Conservation (phyloP, 2,113 vertebrate species). For the Natator depressus region DNA sequence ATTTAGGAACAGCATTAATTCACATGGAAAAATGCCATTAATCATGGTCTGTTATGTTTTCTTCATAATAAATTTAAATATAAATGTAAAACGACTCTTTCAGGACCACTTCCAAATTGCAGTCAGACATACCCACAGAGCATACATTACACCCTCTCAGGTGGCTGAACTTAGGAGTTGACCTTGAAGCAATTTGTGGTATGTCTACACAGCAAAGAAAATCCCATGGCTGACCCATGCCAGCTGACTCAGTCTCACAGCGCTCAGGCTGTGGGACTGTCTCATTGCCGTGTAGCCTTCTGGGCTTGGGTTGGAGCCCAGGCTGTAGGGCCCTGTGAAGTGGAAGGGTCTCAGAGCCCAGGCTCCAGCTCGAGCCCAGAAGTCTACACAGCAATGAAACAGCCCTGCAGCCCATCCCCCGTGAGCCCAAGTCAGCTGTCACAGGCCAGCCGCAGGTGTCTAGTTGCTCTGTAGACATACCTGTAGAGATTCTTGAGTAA, state of each 20-base stretch:
- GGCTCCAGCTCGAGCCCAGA: not conserved
- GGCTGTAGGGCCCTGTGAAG: not conserved
- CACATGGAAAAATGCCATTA: constrained; percentile 46
- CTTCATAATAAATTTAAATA: not conserved
- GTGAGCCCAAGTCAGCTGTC: not conserved
- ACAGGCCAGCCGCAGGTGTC: not conserved
- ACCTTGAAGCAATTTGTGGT: not conserved
- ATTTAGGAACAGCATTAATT: constrained; percentile 27
- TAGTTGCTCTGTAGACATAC: not conserved
- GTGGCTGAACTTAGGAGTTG: not conserved
- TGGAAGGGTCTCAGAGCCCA: not conserved
- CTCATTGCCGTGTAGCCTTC: no score
- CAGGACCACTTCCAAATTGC: not conserved
- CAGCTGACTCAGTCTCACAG: no score
- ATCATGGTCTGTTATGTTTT: not conserved
- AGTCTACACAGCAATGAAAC: not conserved
- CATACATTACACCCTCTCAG: not conserved
- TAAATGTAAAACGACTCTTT: not conserved
- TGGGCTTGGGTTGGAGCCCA: no score
- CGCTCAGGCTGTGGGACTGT: no score
- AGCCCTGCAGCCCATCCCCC: no score
- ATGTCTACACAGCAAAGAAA: no score
- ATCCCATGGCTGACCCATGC: no score
- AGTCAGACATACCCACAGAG: not conserved
- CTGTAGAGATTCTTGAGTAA: not conserved